A percentile compares a stretch with the other conserved stretches of the same genome.
phyloP scores from a whole-genome alignment of 1,140 invertebrate species.

The Ips nitidus region DNA sequence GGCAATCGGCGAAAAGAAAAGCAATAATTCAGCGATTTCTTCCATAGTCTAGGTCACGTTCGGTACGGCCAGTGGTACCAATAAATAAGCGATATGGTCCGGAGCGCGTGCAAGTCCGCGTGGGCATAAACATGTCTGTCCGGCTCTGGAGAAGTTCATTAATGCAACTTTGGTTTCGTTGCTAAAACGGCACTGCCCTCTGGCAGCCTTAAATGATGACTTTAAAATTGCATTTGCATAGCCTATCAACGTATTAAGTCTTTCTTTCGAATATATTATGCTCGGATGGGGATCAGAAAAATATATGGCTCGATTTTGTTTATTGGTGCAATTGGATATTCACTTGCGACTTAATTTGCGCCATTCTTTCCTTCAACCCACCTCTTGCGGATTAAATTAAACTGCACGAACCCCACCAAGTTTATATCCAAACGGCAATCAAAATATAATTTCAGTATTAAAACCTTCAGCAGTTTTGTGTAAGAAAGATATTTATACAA shows the following conservation, averaged over 20 bases:
- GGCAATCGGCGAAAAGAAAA: constrained; percentile 39
- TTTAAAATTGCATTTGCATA: constrained; percentile 52
- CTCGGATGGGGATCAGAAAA: constrained; percentile 19
- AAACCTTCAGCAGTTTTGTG: no score
- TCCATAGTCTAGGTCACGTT: constrained; percentile 51
- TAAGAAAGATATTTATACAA: no score
- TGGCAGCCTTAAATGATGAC: constrained; percentile 49
- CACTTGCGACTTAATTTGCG: constrained; percentile 18
- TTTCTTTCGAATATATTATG: constrained; percentile 34
- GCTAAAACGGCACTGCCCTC: constrained; percentile 49
- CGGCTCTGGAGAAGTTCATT: constrained; percentile 51
- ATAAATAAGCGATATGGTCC: constrained; percentile 52
- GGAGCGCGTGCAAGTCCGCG: constrained; percentile 50
- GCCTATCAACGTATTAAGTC: constrained; percentile 42
- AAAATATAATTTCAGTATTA: no score
- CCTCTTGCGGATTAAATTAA: no score
- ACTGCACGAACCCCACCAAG: no score
- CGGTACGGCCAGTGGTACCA: constrained; percentile 49
- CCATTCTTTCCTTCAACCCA: neutral
- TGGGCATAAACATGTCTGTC: constrained; percentile 52
- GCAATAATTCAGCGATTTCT: constrained; percentile 50
- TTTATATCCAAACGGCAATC: no score
- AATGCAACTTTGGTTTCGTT: constrained; percentile 50
- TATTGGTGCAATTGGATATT: constrained; percentile 21
- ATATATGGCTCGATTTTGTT: constrained; percentile 19